phyloP scores from a whole-genome alignment of 2,888 invertebrate species.

The Drosophila neoperkinsi region DNA sequence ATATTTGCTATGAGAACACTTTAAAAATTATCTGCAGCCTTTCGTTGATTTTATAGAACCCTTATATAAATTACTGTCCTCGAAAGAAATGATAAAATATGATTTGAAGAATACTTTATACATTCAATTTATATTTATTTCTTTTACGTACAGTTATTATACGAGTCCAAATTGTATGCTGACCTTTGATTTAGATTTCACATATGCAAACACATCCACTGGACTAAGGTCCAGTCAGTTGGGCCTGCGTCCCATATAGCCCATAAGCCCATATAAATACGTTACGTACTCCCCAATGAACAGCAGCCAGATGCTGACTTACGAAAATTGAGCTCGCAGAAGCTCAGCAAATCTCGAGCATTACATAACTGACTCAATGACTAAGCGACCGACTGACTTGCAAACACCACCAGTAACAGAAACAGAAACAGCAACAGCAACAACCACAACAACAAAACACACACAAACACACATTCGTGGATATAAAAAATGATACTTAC shows the following conservation, averaged over 20 bases:
- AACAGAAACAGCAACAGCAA: conserved; percentile 15
- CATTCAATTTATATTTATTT: not conserved
- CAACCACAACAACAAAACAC: conserved; percentile 16
- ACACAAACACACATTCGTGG: conserved; percentile 38
- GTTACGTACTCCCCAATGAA: conserved; percentile 40
- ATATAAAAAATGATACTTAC: conserved; percentile 77
- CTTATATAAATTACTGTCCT: not conserved
- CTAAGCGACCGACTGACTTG: conserved; percentile 57
- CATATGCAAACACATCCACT: conserved; percentile 12
- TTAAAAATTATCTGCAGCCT: not conserved
- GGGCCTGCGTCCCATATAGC: conserved; percentile 32
- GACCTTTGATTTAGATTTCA: conserved; percentile 5
- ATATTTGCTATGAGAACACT: too few species aligned
- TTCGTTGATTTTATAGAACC: not conserved
- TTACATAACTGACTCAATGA: conserved; percentile 70
- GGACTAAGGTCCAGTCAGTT: conserved; percentile 6
- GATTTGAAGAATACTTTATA: not conserved
- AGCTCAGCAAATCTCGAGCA: conserved; percentile 73
- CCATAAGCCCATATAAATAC: conserved; percentile 54
- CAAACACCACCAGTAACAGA: conserved; percentile 49
- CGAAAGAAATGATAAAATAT: not conserved
- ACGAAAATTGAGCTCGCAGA: conserved; percentile 72
- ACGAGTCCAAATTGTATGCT: not conserved
- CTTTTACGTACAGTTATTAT: not conserved
- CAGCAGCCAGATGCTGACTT: conserved; percentile 50